phyloP scores from a whole-genome alignment of 2,888 invertebrate species.

The Diloba caeruleocephala region DNA sequence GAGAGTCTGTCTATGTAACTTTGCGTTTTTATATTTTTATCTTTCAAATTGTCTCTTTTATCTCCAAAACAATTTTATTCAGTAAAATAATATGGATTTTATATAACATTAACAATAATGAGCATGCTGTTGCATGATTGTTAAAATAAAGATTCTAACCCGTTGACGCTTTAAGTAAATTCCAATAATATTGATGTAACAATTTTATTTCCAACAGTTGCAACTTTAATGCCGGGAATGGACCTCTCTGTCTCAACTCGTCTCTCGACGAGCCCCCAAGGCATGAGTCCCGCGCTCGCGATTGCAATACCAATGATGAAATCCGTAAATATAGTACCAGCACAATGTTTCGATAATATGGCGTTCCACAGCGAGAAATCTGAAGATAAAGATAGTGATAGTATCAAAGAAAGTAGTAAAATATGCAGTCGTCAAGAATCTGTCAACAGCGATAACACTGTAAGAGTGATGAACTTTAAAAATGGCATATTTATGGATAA shows the following conservation, averaged over 20 bases:
- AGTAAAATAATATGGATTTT: constrained; percentile 7
- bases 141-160: constrained; percentile 32
- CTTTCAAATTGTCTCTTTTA: constrained; percentile 32
- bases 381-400: constrained; percentile 62
- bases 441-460: constrained; percentile 75
- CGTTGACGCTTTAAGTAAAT: constrained; percentile 10
- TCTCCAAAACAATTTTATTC: constrained; percentile 24
- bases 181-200: constrained; percentile 13
- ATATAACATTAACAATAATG: constrained; percentile 18
- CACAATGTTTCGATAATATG: constrained; percentile 87
- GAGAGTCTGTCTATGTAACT: constrained; percentile 42
- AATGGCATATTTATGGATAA: constrained; percentile 78
- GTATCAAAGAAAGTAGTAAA: constrained; percentile 67
- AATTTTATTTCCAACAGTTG: constrained; percentile 73
- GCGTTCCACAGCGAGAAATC: constrained; percentile 80
- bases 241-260: constrained; percentile 91
- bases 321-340: constrained; percentile 84
- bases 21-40: constrained; percentile 26
- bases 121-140: constrained; percentile 64
- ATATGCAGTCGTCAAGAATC: constrained; percentile 76
- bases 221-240: constrained; percentile 87
- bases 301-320: constrained; percentile 90
- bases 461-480: constrained; percentile 78
- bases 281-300: constrained; percentile 90
- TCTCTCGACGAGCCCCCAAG: constrained; percentile 91